Evolutionary conservation across 2,888 invertebrate species (phyloP), one percentile per base, ranked within the genome.

Genomic region (Harpalus rufipes): DNA sequence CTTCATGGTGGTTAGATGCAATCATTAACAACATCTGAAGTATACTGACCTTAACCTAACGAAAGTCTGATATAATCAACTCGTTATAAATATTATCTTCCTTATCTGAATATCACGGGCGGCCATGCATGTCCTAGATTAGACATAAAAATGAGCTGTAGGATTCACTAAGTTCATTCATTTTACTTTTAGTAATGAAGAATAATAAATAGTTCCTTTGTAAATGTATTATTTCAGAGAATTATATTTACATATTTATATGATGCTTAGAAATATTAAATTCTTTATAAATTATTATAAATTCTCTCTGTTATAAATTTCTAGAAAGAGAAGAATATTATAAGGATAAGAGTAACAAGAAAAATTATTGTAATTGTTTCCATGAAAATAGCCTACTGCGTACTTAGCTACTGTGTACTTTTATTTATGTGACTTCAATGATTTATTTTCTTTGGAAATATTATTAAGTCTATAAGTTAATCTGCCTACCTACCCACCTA

Each of bases 81-180:
- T 65, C 76, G 58, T 74, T 72, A 83, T 83, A 76, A 83, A 83
- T 76, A 83, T 83, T 61, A 82, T 83, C 76, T 76, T 83, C 61
- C 44, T 83, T 76, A 72, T 83, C 68, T 83, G 74, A 59, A 76
- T 83, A 83, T 76, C 76, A 63, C 7, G 76, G 25, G 21, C 76
- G 59, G 83, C 83, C 76, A 76, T 16, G 83, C 83, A 61, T 41
- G 32, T 32, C 74, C 59, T 74, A 61, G 39, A 83, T 83, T 83
- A 83, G 39, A 82, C 41, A 51, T 63, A 74, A 74, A 41, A 74
- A 81, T 44, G 58, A 65, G 16, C 63, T 39, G 41, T 59, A 59
- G 59, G 59, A 59, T 18, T 59, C 16, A 59, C 16, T 16, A 25
- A 14, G 6, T n/a, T 39, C 68, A 68, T 68, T 68, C 68, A 63